Evolutionary conservation across 2,113 vertebrate genomes (phyloP).

Genomic region (Xiphias gladius): DNA sequence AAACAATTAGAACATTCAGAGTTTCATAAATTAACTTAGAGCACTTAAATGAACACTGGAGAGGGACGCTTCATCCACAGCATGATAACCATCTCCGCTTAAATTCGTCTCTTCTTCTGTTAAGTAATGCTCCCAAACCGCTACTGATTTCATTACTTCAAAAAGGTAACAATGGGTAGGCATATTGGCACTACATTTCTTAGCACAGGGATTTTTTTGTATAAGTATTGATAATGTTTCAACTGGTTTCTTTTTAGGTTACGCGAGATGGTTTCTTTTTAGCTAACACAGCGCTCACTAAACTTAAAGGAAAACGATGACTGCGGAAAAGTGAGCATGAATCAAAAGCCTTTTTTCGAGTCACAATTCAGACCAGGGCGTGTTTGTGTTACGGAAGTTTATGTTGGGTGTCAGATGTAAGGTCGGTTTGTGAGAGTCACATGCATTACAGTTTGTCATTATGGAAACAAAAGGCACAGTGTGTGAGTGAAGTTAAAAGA

Average conservation of each 20-base stretch:
- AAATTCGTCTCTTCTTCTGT: too few species aligned
- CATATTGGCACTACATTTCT: background rate
- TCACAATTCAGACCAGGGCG: background rate
- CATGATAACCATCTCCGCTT: background rate
- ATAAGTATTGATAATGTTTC: too few species aligned
- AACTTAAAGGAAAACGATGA: background rate
- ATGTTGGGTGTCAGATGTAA: background rate
- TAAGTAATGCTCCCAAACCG: too few species aligned
- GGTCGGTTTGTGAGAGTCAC: background rate
- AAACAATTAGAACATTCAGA: background rate
- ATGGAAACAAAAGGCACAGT: conserved; percentile 8
- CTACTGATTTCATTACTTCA: background rate
- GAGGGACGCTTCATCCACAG: background rate
- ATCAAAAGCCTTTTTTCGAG: background rate
- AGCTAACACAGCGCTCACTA: background rate
- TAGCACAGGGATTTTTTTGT: too few species aligned
- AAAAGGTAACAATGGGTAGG: background rate
- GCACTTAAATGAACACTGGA: background rate
- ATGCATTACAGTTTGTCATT: background rate
- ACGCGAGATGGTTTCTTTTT: background rate
- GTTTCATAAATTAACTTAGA: background rate
- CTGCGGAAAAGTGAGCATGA: background rate
- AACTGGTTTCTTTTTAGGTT: background rate
- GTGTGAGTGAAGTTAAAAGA: background rate
- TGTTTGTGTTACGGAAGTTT: background rate